Evolutionary conservation across 2,888 invertebrate species (phyloP).

Genomic region (Aphidoletes aphidimyza): DNA sequence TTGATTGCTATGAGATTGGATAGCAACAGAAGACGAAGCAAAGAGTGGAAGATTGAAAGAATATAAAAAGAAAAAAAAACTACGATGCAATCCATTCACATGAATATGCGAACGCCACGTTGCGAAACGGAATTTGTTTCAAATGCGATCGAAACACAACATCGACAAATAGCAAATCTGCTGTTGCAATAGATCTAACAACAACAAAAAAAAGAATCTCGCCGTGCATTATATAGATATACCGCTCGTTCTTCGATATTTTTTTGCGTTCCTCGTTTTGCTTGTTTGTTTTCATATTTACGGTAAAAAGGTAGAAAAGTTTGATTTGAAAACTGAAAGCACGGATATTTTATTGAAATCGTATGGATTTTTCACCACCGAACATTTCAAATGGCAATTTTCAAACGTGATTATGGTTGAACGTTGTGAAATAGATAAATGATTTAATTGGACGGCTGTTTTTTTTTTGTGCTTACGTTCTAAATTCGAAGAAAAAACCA

Average conservation of each 20-base stretch:
- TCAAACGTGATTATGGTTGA: constrained; percentile 17
- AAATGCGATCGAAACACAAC: neutral
- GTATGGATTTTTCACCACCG: neutral
- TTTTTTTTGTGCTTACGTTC: neutral
- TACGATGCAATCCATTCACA: neutral
- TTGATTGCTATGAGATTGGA: constrained; percentile 42
- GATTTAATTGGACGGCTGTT: constrained; percentile 4
- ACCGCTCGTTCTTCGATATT: no score
- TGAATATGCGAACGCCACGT: neutral
- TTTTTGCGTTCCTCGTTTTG: neutral
- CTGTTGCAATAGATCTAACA: neutral
- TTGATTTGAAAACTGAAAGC: neutral
- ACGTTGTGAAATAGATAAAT: neutral
- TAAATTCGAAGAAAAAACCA: neutral
- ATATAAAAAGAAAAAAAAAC: no score
- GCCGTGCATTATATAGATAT: neutral
- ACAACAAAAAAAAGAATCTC: neutral
- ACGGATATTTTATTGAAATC: neutral
- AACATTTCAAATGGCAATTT: neutral
- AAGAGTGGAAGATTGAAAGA: neutral
- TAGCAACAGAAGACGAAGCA: neutral
- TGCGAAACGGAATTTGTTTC: neutral
- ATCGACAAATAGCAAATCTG: neutral
- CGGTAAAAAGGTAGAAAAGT: neutral
- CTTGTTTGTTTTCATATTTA: constrained; percentile 1